Evolutionary conservation across 2,797 vertebrate species (phyloP), one percentile per base, ranked within the genome.

Genomic region (Naso thynnoides): DNA sequence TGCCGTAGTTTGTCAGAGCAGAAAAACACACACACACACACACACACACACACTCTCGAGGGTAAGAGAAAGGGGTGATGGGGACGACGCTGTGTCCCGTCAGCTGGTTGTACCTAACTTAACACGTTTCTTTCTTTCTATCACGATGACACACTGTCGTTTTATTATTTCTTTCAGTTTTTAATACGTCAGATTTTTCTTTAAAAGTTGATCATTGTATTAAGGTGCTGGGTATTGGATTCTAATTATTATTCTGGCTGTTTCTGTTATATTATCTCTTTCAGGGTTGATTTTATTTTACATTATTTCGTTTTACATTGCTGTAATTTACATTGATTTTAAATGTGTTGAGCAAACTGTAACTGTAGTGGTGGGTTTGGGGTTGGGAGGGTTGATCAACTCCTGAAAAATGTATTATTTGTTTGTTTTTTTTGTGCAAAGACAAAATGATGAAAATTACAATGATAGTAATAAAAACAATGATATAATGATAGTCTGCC

Each of bases 401-500:
- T 93, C 92, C 89, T 91, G 87, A 86, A 86, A 93, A 91, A 91
- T 93, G 88, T 93, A 92, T 91, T 90, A 83, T 92, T 90, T 89
- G 79, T 88, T 83, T 81, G 44, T 70, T 79, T 83, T 74, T 89
- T 91, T 94, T 94, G 93, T 94, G 94, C 93, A 94, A 93, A 95
- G 85, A 94, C 73, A 87, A 93, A 92, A 94, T 91, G 82, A 94
- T 95, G 91, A 93, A 93, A 94, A 93, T 93, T 93, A 94, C 93
- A 93, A 94, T 92, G 89, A 95, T 95, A 94, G 94, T 95, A 95
- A 95, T 95, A 95, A 95, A 95, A 93, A 93, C 89, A 93, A 93
- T 92, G 89, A 93, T 91, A 94, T 93, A 88, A 92, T 86, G 80
- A 87, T 69, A 68, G 83, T 19, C 38, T 48, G 79, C 44, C 63